phyloP scores from a whole-genome alignment of 2,888 invertebrate genomes.

The Agrochola lychnidis region DNA sequence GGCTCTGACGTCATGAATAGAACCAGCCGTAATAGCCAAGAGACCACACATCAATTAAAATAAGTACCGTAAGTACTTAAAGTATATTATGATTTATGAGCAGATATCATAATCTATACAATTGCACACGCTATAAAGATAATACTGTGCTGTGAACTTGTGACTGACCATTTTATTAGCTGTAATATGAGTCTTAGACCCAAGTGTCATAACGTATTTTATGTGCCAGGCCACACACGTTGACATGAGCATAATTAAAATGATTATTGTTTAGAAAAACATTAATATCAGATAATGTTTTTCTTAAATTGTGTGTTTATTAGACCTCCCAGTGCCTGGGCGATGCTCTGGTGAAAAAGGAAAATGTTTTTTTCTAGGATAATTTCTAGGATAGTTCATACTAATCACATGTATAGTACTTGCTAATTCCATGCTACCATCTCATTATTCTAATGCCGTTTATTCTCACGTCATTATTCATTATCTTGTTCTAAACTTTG shows the following conservation, averaged over 20 bases:
- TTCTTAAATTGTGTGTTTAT: background rate
- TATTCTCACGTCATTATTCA: too few relatives aligned
- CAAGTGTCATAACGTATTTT: slow-evolving; percentile 4
- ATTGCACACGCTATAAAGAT: slow-evolving; percentile 40
- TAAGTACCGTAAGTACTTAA: slow-evolving; percentile 25
- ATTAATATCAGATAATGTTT: background rate
- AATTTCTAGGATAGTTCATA: too few relatives aligned
- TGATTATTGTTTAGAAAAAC: slow-evolving; percentile 15
- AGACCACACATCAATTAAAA: slow-evolving; percentile 48
- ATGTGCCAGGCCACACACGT: slow-evolving; percentile 39
- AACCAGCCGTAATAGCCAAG: background rate
- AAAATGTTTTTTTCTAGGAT: too few relatives aligned
- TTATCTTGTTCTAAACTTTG: too few relatives aligned
- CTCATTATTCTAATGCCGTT: too few relatives aligned
- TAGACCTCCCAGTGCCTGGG: background rate
- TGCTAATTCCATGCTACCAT: too few relatives aligned
- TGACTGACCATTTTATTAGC: slow-evolving; percentile 47
- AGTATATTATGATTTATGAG: slow-evolving; percentile 22
- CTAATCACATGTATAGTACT: too few relatives aligned
- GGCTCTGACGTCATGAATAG: slow-evolving; percentile 16
- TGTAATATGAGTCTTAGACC: slow-evolving; percentile 20
- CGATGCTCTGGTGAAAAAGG: too few relatives aligned
- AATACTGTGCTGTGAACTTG: slow-evolving; percentile 43
- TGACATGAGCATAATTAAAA: slow-evolving; percentile 36
- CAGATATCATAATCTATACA: slow-evolving; percentile 22